These are phyloP conservation scores for Allacma fusca DNA, from an alignment of 2,888 invertebrate genomes.

Conservation along the genomic window DNA sequence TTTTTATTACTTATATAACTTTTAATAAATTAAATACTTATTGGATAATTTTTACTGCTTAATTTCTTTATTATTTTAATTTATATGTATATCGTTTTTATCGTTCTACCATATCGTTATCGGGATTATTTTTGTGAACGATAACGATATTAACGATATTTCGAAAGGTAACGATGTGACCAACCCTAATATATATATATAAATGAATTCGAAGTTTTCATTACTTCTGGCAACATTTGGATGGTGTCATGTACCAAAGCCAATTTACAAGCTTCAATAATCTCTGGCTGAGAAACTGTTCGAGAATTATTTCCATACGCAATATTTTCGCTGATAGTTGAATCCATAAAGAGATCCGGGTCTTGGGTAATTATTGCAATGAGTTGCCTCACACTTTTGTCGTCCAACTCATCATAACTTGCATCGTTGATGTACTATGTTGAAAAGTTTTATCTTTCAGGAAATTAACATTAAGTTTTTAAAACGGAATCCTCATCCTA, in stretches of 20 bases:
- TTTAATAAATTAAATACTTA: no score
- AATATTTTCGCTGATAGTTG: conserved; percentile 49
- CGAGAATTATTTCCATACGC: background rate
- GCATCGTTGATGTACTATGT: conserved; percentile 15
- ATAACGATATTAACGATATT: no score
- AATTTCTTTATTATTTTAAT: no score
- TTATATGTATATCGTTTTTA: no score
- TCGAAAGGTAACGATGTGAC: no score
- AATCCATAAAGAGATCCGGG: conserved; percentile 35
- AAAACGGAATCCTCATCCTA: no score
- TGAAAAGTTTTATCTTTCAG: background rate
- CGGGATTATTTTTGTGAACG: no score
- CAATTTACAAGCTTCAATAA: conserved; percentile 47
- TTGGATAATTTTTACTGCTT: no score
- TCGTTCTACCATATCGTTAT: no score
- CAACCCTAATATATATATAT: no score
- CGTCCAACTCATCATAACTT: background rate
- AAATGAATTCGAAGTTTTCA: background rate
- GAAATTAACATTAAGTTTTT: background rate
- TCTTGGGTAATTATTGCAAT: conserved; percentile 44
- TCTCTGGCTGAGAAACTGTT: conserved; percentile 8
- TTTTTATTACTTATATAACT: no score
- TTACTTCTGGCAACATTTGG: background rate
- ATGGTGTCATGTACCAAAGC: conserved; percentile 45
- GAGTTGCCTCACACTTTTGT: background rate